phyloP scores from a whole-genome alignment of 2,797 vertebrate species.

The Crotalus adamanteus region DNA sequence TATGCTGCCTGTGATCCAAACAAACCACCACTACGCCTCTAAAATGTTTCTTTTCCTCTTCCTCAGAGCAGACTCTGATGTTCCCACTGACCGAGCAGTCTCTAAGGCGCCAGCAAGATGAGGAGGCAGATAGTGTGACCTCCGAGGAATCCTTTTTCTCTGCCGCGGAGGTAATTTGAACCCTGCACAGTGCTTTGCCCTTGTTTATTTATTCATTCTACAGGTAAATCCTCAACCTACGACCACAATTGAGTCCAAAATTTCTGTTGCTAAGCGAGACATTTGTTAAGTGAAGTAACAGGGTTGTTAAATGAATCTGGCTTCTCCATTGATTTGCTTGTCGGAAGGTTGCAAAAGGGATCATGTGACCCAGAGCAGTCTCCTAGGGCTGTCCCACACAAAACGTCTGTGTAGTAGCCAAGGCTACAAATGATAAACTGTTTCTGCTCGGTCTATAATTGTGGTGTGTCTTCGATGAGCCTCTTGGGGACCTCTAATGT shows the following conservation, averaged over 20 bases:
- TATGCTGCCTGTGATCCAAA: background rate
- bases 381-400: background rate
- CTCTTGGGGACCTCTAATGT: background rate
- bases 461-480: background rate
- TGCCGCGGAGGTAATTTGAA: slow-evolving; percentile 84
- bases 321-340: too few species aligned
- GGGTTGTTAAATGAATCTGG: too few species aligned
- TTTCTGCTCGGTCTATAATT: background rate
- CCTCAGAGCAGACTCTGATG: slow-evolving; percentile 87
- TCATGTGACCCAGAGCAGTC: background rate
- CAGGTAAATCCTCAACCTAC: too few species aligned
- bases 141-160: slow-evolving; percentile 98
- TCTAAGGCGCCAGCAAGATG: slow-evolving; percentile 60
- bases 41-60: background rate
- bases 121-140: slow-evolving; percentile 82
- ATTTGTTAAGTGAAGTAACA: too few species aligned
- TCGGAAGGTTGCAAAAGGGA: too few species aligned
- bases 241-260: too few species aligned
- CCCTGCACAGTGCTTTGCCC: background rate
- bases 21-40: background rate
- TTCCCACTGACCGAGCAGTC: slow-evolving; percentile 84
- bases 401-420: background rate
- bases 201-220: background rate
- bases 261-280: too few species aligned
- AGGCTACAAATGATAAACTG: background rate